Evolutionary conservation across 2,797 vertebrate genomes (phyloP).

Genomic region (Percopsis omiscomaycus): DNA sequence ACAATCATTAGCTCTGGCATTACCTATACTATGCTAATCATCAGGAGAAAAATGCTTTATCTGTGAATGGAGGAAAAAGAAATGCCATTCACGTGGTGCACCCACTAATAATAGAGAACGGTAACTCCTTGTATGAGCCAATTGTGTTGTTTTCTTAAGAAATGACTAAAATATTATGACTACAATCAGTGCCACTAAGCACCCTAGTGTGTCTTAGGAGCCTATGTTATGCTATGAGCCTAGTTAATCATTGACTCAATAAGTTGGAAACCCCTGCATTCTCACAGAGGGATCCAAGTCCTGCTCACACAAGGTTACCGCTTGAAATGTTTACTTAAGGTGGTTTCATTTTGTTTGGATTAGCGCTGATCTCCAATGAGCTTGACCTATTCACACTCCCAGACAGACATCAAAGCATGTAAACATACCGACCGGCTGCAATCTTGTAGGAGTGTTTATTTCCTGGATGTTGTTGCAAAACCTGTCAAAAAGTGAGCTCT

Average conservation of each 20-base stretch:
- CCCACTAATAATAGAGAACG: too few species aligned
- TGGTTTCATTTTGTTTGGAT: slow-evolving; percentile 19
- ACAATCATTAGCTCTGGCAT: neutral
- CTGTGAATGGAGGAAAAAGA: slow-evolving; percentile 28
- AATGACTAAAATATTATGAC: too few species aligned
- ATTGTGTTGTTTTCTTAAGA: too few species aligned
- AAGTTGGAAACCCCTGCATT: slow-evolving; percentile 35
- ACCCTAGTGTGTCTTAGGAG: too few species aligned
- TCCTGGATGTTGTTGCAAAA: slow-evolving; percentile 3
- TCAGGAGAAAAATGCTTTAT: slow-evolving; percentile 9
- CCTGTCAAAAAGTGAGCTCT: neutral
- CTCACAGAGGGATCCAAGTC: slow-evolving; percentile 19
- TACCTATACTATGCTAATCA: neutral
- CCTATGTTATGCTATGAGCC: neutral
- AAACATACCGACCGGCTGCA: slow-evolving; percentile 5
- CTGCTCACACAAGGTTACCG: slow-evolving; percentile 6
- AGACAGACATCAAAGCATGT: neutral
- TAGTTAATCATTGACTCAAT: slow-evolving; percentile 68
- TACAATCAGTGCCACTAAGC: too few species aligned
- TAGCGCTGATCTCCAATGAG: neutral
- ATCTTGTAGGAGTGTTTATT: slow-evolving; percentile 5
- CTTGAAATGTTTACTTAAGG: slow-evolving; percentile 24
- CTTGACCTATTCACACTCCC: slow-evolving; percentile 7
- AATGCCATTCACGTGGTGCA: slow-evolving; percentile 1
- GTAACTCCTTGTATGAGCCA: too few species aligned